Evolutionary conservation across 2,797 vertebrate species (phyloP).

Genomic region (Acanthornis magna): DNA sequence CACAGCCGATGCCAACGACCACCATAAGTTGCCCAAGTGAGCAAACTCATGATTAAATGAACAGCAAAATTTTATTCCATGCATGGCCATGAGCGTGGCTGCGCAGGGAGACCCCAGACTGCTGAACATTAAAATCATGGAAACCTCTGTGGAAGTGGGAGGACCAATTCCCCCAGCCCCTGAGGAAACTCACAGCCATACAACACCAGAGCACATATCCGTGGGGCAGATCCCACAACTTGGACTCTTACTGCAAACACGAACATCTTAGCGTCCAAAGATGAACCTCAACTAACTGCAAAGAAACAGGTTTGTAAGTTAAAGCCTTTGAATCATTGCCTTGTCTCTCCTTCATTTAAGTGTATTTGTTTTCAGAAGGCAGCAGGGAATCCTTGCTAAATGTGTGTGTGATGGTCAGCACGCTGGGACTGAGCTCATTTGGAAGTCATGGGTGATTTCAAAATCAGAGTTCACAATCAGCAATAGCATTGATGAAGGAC

Average conservation of each 20-base stretch:
- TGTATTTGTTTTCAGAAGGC: neutral
- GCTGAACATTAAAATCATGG: neutral
- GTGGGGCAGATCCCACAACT: neutral
- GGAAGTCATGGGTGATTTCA: neutral
- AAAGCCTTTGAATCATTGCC: neutral
- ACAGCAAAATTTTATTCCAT: neutral
- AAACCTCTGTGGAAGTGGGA: neutral
- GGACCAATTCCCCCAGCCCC: neutral
- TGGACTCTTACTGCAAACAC: neutral
- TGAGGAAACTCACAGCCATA: neutral
- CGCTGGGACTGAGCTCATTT: neutral
- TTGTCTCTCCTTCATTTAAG: neutral
- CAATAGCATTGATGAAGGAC: neutral
- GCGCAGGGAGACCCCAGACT: neutral
- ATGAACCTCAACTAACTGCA: neutral
- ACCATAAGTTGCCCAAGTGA: neutral
- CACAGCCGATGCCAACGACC: rapidly evolving
- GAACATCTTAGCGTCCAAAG: neutral
- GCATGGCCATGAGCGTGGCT: rapidly evolving
- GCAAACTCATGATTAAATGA: neutral
- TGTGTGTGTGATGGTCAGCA: neutral
- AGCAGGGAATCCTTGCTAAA: neutral
- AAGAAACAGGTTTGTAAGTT: neutral
- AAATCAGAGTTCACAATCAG: constrained; percentile 2
- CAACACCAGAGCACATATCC: neutral